phyloP scores from a whole-genome alignment of 2,113 vertebrate genomes.

The Malurus melanocephalus region DNA sequence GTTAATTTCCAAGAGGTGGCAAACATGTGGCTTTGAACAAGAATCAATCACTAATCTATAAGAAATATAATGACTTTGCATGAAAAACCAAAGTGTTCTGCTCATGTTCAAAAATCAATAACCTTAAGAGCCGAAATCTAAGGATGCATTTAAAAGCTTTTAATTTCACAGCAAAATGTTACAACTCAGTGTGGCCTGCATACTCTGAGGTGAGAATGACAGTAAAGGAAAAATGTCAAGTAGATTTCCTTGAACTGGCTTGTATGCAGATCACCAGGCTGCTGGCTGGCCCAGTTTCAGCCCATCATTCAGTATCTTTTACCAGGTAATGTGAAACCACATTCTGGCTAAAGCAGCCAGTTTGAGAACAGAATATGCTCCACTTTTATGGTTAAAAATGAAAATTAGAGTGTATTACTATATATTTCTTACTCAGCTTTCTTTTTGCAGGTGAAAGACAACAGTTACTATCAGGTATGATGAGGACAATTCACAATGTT shows the following conservation, averaged over 20 bases:
- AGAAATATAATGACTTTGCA: not conserved
- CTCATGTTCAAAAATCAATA: not conserved
- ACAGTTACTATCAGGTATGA: not conserved
- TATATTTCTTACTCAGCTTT: not conserved
- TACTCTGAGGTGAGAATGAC: not conserved
- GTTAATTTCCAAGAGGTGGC: not conserved
- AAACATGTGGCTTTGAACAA: not conserved
- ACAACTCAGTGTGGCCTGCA: not conserved
- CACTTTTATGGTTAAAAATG: not conserved
- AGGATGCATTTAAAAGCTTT: not conserved
- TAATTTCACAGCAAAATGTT: not conserved
- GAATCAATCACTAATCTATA: not conserved
- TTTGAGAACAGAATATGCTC: not conserved
- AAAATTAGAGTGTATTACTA: not conserved
- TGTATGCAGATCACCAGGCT: not conserved
- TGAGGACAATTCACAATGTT: not conserved
- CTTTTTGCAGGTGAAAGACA: not conserved
- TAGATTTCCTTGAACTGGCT: not conserved
- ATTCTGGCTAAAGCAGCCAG: not conserved
- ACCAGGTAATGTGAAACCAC: not conserved
- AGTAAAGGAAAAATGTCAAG: not conserved
- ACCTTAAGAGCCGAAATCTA: not conserved
- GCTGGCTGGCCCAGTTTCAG: not conserved
- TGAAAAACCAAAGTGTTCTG: not conserved
- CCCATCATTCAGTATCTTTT: not conserved